Percentiles rank a stretch among this genome's conserved stretches.
phyloP scores from a whole-genome alignment of 1,140 invertebrate species.

The Caenorhabditis brenneri region DNA sequence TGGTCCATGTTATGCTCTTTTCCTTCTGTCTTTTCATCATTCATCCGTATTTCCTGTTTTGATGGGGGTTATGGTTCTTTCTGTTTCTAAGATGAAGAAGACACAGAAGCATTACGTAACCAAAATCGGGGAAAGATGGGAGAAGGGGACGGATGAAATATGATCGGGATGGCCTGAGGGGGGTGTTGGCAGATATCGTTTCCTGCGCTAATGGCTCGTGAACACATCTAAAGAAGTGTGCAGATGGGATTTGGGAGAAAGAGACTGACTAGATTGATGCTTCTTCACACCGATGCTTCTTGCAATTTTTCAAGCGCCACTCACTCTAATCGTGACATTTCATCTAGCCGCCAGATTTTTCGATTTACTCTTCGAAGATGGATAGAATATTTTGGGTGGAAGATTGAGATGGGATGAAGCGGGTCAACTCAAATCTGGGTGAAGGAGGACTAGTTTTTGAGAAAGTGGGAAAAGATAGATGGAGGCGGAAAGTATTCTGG shows the following conservation, averaged over 20 bases:
- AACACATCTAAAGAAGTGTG: conserved; percentile 41
- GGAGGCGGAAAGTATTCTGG: no score
- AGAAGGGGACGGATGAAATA: not conserved
- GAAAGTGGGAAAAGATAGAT: no score
- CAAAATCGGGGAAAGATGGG: conserved; percentile 14
- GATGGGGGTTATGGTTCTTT: not conserved
- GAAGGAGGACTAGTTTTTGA: no score
- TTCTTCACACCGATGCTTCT: conserved; percentile 29
- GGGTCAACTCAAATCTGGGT: no score
- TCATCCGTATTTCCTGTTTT: conserved; percentile 14
- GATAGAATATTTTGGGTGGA: not conserved
- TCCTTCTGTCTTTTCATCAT: conserved; percentile 2
- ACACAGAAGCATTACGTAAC: conserved; percentile 29
- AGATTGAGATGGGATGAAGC: not conserved
- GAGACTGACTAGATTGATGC: conserved; percentile 9
- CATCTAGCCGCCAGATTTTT: conserved; percentile 38
- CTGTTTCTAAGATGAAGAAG: not conserved
- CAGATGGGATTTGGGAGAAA: conserved; percentile 21
- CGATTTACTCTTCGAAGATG: not conserved
- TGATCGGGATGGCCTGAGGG: not conserved
- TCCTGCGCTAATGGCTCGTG: conserved; percentile 41
- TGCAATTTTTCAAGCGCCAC: conserved; percentile 38
- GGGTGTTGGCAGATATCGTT: conserved; percentile 41
- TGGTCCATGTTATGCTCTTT: not conserved
- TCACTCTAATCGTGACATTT: conserved; percentile 42